Evolutionary conservation across 2,113 vertebrate genomes (phyloP), one percentile per base, ranked within the genome.

Genomic region (Pelvicachromis taeniatus): DNA sequence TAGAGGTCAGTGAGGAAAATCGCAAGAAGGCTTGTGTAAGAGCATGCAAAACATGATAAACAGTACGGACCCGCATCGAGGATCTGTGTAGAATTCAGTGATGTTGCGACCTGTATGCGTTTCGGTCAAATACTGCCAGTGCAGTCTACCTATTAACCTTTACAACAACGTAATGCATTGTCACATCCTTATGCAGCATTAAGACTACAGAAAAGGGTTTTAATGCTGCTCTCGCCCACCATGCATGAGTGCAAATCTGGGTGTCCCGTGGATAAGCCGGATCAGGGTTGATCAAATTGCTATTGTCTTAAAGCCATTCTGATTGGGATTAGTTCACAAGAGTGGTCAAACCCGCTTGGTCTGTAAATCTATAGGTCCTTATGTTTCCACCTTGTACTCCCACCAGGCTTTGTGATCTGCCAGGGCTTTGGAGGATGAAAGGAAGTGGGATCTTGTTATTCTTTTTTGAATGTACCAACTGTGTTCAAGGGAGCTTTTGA

Each of bases 401-500:
- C 81, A 80, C 85, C 9, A 21, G 61, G 86, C 80, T 90, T 68
- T 91, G 78, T 87, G 91, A 87, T 92, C 93, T 86, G 89, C 88
- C 29, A 55, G 26, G 81, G 89, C 91, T 95, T 95, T 95, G 79
- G 81, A 87, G 91, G 93, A 95, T 95, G 87, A 96, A 95, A 92
- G 85, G 86, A 90, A 85, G 77, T 81, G 84, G 53, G 84, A 81
- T 65, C 86, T 91, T 83, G 84, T 83, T 91, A 86, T 83, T 86
- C 56, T 48, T 86, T 86, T 88, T 82, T 89, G 85, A 89, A 88
- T 84, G 86, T 89, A 35, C 88, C 85, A 89, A 93, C 88, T 91
- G 83, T 84, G 88, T 93, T 93, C 88, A 89, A 92, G 90, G 83
- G 54, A 80, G 89, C 85, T 93, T 94, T 94, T 93, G 91, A 90